Base-by-base conservation (phyloP, 2,113 vertebrate species). In the Castor canadensis region DNA sequence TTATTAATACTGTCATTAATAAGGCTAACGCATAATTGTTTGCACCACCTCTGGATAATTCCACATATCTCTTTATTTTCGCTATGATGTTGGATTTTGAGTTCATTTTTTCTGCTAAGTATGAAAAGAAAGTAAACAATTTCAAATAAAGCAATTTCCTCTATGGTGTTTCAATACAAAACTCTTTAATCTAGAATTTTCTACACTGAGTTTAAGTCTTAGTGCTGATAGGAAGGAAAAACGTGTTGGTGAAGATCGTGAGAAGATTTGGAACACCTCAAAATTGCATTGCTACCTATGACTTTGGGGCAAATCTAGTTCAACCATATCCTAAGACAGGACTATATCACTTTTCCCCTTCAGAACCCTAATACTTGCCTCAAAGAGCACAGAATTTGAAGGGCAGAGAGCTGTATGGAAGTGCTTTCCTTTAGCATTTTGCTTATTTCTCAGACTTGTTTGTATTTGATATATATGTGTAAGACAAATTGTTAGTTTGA, bases 151-250 rank as follows among this genome's bases (percentile, higher is more conserved):
- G 3, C 35, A 96, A 45, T 97, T 95, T 96, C 49, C 95, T 62
- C n/a, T 26, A n/a, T 13, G 35, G 6, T 19, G 1, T 96, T 87
- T 71, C 58, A 96, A 93, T 1, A 75, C 0, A 35, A 16, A 26
- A 32, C 76, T 95, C 69, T 97, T 94, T 94, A 97, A 97, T 92
- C 40, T 96, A 89, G 75, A 96, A 94, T 71, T 94, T 94, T 12
- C 93, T 96, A 67, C 13, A 28, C 91, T 96, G 79, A 9, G 0
- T 69, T 96, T 81, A 93, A 35, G 4, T 38, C 96, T 77, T 67
- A 30, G 56, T 85, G 49, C 93, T 20, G n/a, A 89, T 79, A 95
- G 73, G 4, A 89, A 71, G 97, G 84, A 95, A 98, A 97, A 95
- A 90, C 69, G 6, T 96, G 38, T 62, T 96, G 60, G 35, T 0